phyloP scores from a whole-genome alignment of 2,797 vertebrate genomes.

The Fistularia commersonii region DNA sequence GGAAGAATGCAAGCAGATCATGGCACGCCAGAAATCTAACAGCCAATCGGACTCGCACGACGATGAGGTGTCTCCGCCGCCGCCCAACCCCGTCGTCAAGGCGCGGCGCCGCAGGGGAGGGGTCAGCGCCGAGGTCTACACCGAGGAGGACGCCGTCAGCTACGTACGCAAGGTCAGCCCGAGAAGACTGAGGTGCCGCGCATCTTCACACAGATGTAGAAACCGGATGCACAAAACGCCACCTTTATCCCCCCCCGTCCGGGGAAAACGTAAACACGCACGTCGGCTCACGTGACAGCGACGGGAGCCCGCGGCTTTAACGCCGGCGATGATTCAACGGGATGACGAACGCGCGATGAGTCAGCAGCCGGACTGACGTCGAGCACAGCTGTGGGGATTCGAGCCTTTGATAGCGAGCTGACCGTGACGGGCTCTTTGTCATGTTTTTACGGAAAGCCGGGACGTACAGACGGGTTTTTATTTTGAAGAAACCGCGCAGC shows the following conservation, averaged over 20 bases:
- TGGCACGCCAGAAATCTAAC: conserved; percentile 92
- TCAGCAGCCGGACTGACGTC: conserved; percentile 11
- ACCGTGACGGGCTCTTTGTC: too few species aligned
- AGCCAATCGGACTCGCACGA: conserved; percentile 93
- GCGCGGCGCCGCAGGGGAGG: conserved; percentile 88
- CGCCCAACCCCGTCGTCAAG: conserved; percentile 91
- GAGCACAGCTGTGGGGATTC: conserved; percentile 7
- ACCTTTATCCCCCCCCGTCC: neutral
- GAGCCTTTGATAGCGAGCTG: too few species aligned
- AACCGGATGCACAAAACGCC: neutral
- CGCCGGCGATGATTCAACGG: too few species aligned
- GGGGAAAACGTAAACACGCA: conserved; percentile 5
- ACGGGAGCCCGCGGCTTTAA: too few species aligned
- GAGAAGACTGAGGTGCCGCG: conserved; percentile 6
- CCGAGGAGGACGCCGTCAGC: conserved; percentile 96
- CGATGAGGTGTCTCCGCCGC: conserved; percentile 90
- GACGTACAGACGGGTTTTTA: too few species aligned
- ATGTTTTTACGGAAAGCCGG: too few species aligned
- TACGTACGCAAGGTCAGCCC: conserved; percentile 91
- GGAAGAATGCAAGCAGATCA: conserved; percentile 95
- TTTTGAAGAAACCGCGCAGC: too few species aligned
- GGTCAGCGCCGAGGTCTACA: conserved; percentile 96
- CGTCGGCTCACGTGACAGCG: too few species aligned
- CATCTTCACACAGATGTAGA: too few species aligned
- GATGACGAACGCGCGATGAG: too few species aligned